phyloP scores from a whole-genome alignment of 2,797 vertebrate genomes.

The Helicolenus hilgendorfi region DNA sequence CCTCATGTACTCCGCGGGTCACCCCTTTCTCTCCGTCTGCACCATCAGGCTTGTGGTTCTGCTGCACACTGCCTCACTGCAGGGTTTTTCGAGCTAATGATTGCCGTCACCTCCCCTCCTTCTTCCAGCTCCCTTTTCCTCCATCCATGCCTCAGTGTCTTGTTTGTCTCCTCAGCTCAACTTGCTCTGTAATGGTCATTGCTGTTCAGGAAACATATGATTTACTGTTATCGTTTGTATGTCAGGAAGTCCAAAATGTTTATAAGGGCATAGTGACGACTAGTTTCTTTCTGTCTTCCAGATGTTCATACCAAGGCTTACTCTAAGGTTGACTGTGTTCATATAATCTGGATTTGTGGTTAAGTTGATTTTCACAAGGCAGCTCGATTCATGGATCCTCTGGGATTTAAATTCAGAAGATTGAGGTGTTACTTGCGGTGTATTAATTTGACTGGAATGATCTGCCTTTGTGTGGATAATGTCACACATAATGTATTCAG shows the following conservation, averaged over 20 bases:
- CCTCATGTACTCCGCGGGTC: constrained; percentile 54
- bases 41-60: constrained; percentile 33
- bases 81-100: constrained; percentile 74
- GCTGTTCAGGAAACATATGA: constrained; percentile 3
- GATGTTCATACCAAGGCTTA: neutral
- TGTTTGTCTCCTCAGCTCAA: constrained; percentile 35
- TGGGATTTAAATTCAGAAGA: neutral
- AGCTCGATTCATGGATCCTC: neutral
- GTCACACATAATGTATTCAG: neutral
- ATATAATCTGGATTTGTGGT: constrained; percentile 1
- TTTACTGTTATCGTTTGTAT: neutral
- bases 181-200: constrained; percentile 3
- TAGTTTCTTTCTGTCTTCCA: neutral
- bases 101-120: constrained; percentile 14
- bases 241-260: neutral
- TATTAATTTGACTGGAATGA: constrained; percentile 17
- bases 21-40: constrained; percentile 32
- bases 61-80: constrained; percentile 57
- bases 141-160: neutral
- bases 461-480: constrained; percentile 9
- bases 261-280: neutral
- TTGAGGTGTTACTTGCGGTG: neutral
- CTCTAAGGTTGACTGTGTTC: neutral
- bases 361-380: neutral
- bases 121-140: constrained; percentile 23